Evolutionary conservation across 2,113 vertebrate species (phyloP).

Genomic region (Trematocara macrostoma): DNA sequence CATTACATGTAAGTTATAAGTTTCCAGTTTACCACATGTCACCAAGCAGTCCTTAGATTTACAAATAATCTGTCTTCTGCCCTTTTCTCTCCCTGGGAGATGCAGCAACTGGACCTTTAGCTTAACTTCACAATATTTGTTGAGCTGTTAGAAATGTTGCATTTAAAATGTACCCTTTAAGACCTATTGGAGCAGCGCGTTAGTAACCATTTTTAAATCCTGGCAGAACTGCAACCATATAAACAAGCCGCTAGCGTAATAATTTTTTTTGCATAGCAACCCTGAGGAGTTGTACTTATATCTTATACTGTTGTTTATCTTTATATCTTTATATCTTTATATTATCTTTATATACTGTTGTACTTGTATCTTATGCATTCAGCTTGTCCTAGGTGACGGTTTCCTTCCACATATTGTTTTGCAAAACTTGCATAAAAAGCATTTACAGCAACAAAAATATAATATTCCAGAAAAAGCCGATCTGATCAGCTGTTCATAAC

Average conservation of each 20-base stretch:
- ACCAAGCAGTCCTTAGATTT: neutral
- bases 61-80: neutral
- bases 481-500: neutral
- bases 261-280: rapidly evolving
- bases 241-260: neutral
- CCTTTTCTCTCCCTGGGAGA: neutral
- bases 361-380: neutral
- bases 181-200: neutral
- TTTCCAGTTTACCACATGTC: neutral
- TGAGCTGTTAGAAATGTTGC: neutral
- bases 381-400: neutral
- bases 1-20: neutral
- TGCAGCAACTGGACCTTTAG: neutral
- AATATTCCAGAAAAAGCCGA: neutral
- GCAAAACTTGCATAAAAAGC: neutral
- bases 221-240: neutral
- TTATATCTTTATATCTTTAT: no score
- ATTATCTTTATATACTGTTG: neutral
- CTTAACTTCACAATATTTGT: neutral
- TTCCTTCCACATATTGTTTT: neutral
- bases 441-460: neutral
- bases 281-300: neutral
- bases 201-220: neutral
- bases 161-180: neutral
- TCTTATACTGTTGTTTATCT: neutral